Percentiles rank a stretch among this genome's conserved stretches.
Evolutionary conservation across 2,888 invertebrate genomes (phyloP).

Genomic region (Stictocephala bisonia): DNA sequence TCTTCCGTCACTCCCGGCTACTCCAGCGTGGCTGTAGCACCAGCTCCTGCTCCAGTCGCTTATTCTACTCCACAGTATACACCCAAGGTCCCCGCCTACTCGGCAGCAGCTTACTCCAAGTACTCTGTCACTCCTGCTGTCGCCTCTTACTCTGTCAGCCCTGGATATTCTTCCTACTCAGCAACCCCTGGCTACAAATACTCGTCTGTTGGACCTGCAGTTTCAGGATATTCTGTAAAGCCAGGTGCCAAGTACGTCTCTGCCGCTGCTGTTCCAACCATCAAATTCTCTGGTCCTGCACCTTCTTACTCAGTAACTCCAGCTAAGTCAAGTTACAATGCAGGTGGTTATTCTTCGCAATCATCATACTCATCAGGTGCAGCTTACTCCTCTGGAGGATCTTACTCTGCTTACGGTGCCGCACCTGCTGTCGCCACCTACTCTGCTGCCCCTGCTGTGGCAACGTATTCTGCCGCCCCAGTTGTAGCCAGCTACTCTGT

Average conservation of each 20-base stretch:
- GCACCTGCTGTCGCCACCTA: conserved; percentile 59
- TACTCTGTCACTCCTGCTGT: conserved; percentile 40
- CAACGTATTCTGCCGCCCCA: conserved; percentile 5
- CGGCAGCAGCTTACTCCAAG: conserved; percentile 3
- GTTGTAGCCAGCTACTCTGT: conserved; percentile 50
- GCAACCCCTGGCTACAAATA: conserved; percentile 60
- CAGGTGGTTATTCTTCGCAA: conserved; percentile 44
- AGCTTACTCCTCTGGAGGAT: conserved; percentile 39
- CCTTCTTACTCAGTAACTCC: conserved; percentile 63
- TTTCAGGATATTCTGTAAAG: conserved; percentile 58
- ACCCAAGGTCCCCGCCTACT: neutral
- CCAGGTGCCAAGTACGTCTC: conserved; percentile 59
- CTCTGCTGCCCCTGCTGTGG: conserved; percentile 28
- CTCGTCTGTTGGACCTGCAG: conserved; percentile 60
- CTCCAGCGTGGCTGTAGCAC: conserved; percentile 49
- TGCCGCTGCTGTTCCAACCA: conserved; percentile 63
- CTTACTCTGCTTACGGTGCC: conserved; percentile 30
- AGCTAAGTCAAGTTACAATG: conserved; percentile 63
- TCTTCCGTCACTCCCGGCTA: conserved; percentile 59
- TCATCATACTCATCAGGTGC: conserved; percentile 59
- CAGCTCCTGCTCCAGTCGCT: conserved; percentile 42
- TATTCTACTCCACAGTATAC: conserved; percentile 31
- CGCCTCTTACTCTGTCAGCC: conserved; percentile 54
- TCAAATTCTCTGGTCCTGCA: conserved; percentile 65
- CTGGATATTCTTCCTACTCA: conserved; percentile 54